Evolutionary conservation across 2,113 vertebrate species (phyloP), one percentile per base, ranked within the genome.

Genomic region (Rhynchopsitta pachyrhyncha): DNA sequence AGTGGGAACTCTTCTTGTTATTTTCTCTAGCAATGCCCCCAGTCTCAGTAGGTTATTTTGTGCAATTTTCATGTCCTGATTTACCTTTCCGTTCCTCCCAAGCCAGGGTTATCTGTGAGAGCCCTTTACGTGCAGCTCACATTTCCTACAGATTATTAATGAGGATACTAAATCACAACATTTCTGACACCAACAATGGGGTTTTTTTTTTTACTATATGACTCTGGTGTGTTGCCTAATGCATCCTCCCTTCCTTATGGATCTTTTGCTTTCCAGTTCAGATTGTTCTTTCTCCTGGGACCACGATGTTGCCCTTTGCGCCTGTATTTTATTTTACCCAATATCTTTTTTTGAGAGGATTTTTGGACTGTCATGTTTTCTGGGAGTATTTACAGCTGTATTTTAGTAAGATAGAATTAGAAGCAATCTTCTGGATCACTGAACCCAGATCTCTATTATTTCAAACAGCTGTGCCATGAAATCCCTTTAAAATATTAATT

Each of bases 401-500:
- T 95, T 90, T 90, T 62, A 91, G 80, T 62, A 84, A 78, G 64
- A 84, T 35, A 95, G 39, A 66, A 95, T 95, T 93, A 88, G 74
- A 92, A 93, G 70, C 77, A 89, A 86, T 92, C 83, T 91, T 95
- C 86, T 95, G 83, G 86, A 95, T 95, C 94, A 91, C 57, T 93
- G 83, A 91, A 92, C 79, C 33, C 77, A 87, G 35, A 78, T 92
- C 69, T 81, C 69, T 91, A 44, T 96, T 95, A 95, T 91, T 92
- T 82, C 86, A 78, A 68, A 86, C 47, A 93, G 80, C 91, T 93
- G 77, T 89, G 74, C 83, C 52, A 92, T 73, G 70, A 92, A 91
- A 93, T 82, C 35, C 33, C 69, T 91, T 95, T 96, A 91, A 96
- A 97, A 93, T 95, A 95, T 92, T 95, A 96, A 94, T 96, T 89